phyloP scores from a whole-genome alignment of 2,113 vertebrate species.

The Rostratula benghalensis region DNA sequence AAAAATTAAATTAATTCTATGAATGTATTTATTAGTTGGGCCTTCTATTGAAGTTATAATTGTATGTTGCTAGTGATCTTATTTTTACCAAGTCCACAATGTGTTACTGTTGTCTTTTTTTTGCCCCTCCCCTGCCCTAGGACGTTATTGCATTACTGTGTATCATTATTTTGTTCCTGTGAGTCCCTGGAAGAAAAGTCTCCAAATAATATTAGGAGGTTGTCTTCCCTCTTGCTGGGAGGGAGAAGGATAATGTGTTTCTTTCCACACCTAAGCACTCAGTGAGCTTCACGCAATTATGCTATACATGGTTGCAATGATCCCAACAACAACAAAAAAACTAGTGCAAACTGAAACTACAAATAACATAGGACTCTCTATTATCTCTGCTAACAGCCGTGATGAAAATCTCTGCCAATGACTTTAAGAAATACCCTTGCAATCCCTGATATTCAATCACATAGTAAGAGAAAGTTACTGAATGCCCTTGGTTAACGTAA shows the following conservation, averaged over 20 bases:
- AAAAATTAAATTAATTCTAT: neutral
- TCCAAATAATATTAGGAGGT: neutral
- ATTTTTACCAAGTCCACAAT: neutral
- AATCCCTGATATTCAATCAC: neutral
- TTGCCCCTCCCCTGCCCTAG: neutral
- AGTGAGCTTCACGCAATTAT: neutral
- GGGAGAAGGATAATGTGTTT: neutral
- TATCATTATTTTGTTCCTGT: conserved; percentile 15
- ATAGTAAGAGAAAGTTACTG: neutral
- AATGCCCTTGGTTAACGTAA: neutral
- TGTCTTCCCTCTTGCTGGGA: neutral
- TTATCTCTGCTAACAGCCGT: neutral
- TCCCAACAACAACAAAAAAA: neutral
- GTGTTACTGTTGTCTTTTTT: neutral
- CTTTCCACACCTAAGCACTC: neutral
- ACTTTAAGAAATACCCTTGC: neutral
- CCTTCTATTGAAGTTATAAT: neutral
- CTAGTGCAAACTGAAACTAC: neutral
- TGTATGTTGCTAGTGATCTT: neutral
- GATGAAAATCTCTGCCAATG: neutral
- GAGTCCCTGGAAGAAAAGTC: neutral
- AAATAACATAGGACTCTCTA: neutral
- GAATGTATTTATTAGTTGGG: neutral
- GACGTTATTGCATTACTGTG: neutral
- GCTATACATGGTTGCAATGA: neutral